phyloP scores from a whole-genome alignment of 1,140 invertebrate species.

The Calephelis virginiensis region DNA sequence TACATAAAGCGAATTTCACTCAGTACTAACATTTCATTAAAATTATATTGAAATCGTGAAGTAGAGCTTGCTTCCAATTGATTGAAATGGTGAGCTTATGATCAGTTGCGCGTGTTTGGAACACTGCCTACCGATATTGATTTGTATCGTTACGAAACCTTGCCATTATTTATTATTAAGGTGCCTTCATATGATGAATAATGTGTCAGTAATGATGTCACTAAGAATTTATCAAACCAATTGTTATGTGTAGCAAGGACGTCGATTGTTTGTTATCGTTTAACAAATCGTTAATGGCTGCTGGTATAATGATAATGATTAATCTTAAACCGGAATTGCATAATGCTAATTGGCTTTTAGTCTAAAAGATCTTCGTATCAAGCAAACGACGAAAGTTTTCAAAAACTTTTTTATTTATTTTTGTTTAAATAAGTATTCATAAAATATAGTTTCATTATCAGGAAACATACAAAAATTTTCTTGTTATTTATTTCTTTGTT shows the following conservation, averaged over 20 bases:
- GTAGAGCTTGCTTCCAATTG: slow-evolving; percentile 63
- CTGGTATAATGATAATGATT: background rate
- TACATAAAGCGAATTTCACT: slow-evolving; percentile 63
- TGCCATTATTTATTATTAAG: slow-evolving; percentile 34
- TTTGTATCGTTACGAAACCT: slow-evolving; percentile 47
- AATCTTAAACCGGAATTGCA: background rate
- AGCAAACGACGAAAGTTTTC: no score
- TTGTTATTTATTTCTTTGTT: no score
- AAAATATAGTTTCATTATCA: no score
- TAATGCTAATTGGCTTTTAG: no score
- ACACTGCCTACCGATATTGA: slow-evolving; percentile 59
- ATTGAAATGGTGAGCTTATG: slow-evolving; percentile 52
- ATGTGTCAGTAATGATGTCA: slow-evolving; percentile 11
- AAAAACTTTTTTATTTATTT: no score
- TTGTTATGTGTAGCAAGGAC: slow-evolving; percentile 17
- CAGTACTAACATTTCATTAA: slow-evolving; percentile 73
- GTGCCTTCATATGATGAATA: slow-evolving; percentile 25
- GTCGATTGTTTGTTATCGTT: slow-evolving; percentile 11
- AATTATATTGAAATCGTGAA: slow-evolving; percentile 75
- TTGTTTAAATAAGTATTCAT: no score
- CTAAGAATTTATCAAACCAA: slow-evolving; percentile 15
- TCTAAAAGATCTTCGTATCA: no score
- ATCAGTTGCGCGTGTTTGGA: slow-evolving; percentile 56
- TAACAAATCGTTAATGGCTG: slow-evolving; percentile 12
- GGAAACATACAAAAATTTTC: no score